Conservation (phyloP, 2,113 vertebrate species). For the Heterotis niloticus region DNA sequence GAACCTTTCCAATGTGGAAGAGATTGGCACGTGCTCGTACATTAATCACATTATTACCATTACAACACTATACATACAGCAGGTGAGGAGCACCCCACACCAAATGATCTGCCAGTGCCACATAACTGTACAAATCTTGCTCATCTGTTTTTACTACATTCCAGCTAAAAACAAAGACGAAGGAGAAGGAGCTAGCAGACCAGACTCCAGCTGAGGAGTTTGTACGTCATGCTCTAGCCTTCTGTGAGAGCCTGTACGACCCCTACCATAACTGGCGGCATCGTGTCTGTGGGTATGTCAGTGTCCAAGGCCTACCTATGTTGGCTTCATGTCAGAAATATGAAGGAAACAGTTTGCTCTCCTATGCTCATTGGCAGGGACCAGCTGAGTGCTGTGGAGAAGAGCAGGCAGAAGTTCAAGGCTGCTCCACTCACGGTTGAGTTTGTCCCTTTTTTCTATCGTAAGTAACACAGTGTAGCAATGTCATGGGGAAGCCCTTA, state of each 20-base stretch:
- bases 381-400: slow-evolving; percentile 80
- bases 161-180: slow-evolving; percentile 94
- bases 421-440: slow-evolving; percentile 92
- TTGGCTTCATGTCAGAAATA: background rate
- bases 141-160: slow-evolving; percentile 9
- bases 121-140: slow-evolving; percentile 3
- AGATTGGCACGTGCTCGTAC: slow-evolving; percentile 95
- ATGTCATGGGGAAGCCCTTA: too few relatives aligned
- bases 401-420: slow-evolving; percentile 93
- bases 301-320: background rate
- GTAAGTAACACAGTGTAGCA: slow-evolving; percentile 60
- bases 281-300: slow-evolving; percentile 75
- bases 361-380: slow-evolving; percentile 55
- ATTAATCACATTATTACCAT: slow-evolving; percentile 97
- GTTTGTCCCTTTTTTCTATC: slow-evolving; percentile 98
- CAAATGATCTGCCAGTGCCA: background rate
- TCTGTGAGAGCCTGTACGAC: slow-evolving; percentile 97
- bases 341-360: background rate
- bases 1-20: slow-evolving; percentile 94
- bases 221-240: slow-evolving; percentile 86
- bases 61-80: slow-evolving; percentile 95
- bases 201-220: slow-evolving; percentile 92
- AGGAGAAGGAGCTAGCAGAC: slow-evolving; percentile 94
- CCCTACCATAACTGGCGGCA: slow-evolving; percentile 95
- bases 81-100: slow-evolving; percentile 66